phyloP scores from a whole-genome alignment of 2,113 vertebrate species.

The Calidris pugnax region DNA sequence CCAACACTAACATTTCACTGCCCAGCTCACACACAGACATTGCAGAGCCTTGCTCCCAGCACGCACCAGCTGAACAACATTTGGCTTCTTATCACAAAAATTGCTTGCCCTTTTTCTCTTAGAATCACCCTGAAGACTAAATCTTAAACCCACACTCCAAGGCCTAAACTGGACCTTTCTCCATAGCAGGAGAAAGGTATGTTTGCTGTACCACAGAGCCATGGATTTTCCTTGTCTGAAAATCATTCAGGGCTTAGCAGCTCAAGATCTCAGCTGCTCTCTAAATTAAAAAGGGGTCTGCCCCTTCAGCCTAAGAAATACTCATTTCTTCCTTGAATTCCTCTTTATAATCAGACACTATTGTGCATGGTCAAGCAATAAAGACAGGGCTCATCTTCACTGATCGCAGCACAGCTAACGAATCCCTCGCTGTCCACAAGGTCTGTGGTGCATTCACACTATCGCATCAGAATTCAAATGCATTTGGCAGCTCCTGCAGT shows the following conservation, averaged over 20 bases:
- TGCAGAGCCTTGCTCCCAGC: not conserved
- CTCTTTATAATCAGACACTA: not conserved
- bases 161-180: not conserved
- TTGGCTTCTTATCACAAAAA: not conserved
- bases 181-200: not conserved
- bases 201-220: not conserved
- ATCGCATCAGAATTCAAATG: not conserved
- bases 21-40: not conserved
- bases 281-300: not conserved
- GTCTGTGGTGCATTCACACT: not conserved
- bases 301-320: not conserved
- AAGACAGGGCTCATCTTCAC: not conserved
- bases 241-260: not conserved
- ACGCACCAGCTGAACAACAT: not conserved
- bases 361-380: not conserved
- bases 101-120: not conserved
- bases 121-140: not conserved
- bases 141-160: not conserved
- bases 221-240: not conserved
- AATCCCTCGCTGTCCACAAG: not conserved
- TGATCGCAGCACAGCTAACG: not conserved
- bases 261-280: not conserved
- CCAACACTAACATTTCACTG: not conserved
- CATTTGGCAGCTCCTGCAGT: not conserved
- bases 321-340: not conserved